A percentile compares a stretch with the other conserved stretches of the same genome.
Evolutionary conservation across 2,888 invertebrate species (phyloP).

Genomic region (Drosophila prostipennis): DNA sequence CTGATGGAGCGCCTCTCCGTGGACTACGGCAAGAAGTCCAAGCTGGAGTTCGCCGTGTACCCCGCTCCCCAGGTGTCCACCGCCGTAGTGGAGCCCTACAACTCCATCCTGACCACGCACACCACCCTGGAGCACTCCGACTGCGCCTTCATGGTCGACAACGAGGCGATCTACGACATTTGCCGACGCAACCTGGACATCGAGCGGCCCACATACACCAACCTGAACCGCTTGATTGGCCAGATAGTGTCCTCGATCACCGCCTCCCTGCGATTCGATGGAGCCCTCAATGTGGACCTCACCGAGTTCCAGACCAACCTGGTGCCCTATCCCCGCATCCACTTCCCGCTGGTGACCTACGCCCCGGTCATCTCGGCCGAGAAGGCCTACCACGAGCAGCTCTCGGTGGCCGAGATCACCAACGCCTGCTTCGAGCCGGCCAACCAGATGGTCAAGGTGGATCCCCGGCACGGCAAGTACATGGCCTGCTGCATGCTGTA

Average conservation of each 20-base stretch:
- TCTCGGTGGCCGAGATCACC: slow-evolving; percentile 11
- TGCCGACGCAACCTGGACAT: slow-evolving; percentile 7
- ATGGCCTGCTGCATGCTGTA: slow-evolving; percentile 13
- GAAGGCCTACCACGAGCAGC: slow-evolving; percentile 14
- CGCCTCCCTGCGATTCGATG: slow-evolving; percentile 9
- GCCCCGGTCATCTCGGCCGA: slow-evolving; percentile 10
- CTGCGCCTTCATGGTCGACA: slow-evolving; percentile 11
- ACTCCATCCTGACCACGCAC: slow-evolving; percentile 10
- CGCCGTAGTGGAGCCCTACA: slow-evolving; percentile 11
- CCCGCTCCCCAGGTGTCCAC: slow-evolving; percentile 7
- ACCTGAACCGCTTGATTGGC: slow-evolving; percentile 1
- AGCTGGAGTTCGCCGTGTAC: slow-evolving; percentile 9
- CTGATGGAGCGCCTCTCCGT: slow-evolving; percentile 8
- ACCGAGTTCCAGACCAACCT: slow-evolving; percentile 8
- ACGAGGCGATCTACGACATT: slow-evolving; percentile 7
- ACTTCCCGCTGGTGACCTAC: slow-evolving; percentile 9
- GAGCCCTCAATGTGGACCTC: slow-evolving; percentile 3
- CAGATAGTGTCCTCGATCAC: slow-evolving; percentile 10
- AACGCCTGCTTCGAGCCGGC: slow-evolving; percentile 10
- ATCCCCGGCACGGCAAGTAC: slow-evolving; percentile 10
- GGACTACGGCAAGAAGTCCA: slow-evolving; percentile 11
- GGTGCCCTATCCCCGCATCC: slow-evolving; percentile 7
- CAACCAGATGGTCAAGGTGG: slow-evolving; percentile 11
- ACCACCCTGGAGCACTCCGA: slow-evolving; percentile 9
- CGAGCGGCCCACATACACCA: slow-evolving; percentile 8